phyloP scores from a whole-genome alignment of 2,888 invertebrate species.

The Tricholauxania praeusta region DNA sequence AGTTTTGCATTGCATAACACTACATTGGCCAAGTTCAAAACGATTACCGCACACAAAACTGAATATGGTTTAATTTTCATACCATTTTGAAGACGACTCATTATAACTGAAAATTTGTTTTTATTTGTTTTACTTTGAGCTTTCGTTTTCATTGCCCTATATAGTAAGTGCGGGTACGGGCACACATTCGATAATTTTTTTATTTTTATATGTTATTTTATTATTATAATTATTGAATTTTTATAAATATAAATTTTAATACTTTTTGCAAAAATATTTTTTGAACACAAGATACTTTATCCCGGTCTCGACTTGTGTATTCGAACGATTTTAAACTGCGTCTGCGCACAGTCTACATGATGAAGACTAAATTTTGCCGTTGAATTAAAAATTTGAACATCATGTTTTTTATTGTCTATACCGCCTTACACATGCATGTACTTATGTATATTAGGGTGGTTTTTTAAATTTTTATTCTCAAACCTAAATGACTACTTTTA shows the following conservation, averaged over 20 bases:
- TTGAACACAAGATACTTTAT: too few species aligned
- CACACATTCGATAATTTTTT: neutral
- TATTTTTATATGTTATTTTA: too few species aligned
- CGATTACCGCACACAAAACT: constrained; percentile 48
- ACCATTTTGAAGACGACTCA: constrained; percentile 4
- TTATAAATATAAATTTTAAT: too few species aligned
- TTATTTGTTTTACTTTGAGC: constrained; percentile 38
- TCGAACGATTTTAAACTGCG: neutral
- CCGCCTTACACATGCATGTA: too few species aligned
- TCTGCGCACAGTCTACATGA: constrained; percentile 14
- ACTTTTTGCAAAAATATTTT: too few species aligned
- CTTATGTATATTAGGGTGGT: too few species aligned
- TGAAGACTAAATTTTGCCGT: constrained; percentile 14
- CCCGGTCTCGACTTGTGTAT: too few species aligned
- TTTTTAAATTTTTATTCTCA: too few species aligned
- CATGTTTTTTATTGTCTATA: neutral
- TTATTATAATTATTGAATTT: too few species aligned
- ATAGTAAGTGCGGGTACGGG: neutral
- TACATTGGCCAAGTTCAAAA: constrained; percentile 50
- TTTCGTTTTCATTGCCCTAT: constrained; percentile 54
- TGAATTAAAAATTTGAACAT: constrained; percentile 15
- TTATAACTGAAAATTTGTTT: constrained; percentile 22
- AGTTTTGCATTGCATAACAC: constrained; percentile 55
- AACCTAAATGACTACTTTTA: too few species aligned
- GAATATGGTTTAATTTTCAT: constrained; percentile 40